Base-by-base conservation (phyloP, 2,888 invertebrate species). In the Acleris literana region DNA sequence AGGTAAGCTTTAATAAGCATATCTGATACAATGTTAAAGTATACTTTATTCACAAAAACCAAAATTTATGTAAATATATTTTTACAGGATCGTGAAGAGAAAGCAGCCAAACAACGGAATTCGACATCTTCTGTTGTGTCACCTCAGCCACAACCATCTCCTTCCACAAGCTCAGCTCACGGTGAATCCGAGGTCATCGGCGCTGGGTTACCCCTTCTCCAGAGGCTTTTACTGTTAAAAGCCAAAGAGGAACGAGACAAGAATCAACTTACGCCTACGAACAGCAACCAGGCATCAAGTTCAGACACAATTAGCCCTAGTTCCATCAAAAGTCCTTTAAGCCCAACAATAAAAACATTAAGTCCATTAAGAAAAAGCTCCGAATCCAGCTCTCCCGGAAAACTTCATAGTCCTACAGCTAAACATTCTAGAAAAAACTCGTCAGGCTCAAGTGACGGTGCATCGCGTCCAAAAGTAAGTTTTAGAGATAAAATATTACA, bases 181-280 rank as follows among this genome's bases (percentile, higher is more conserved):
- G 84, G 78, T 60, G 94, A 94, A 81, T 89, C 93, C 16, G 95
- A 95, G 85, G 93, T 95, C 16, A 94, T 95, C 64, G 95, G 95
- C 56, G 95, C 95, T 70, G 95, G 95, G 58, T 92, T 97, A 60
- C 96, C 97, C 5, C 93, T 97, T 5, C 85, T 96, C 25, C 96
- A 97, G 84, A 93, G 97, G 71, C 92, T 97, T 68, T 92, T 96
- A 25, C 88, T 96, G 70, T 90, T 97, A 55, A 96, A 97, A 90
- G 95, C 95, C 39, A 96, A 96, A 86, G 95, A 95, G 84, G 96
- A 96, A 73, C 90, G 92, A 69, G 94, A 94, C 56, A 85, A 92
- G 64, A 91, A 90, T 72, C 90, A 90, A 73, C 74, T 92, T 1
- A 91, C 91, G 5, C 89, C 90, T 4, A 80, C 86, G 11, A 83